Evolutionary conservation across 2,888 invertebrate species (phyloP), one percentile per base, ranked within the genome.

Genomic region (Hypolimnas misippus): DNA sequence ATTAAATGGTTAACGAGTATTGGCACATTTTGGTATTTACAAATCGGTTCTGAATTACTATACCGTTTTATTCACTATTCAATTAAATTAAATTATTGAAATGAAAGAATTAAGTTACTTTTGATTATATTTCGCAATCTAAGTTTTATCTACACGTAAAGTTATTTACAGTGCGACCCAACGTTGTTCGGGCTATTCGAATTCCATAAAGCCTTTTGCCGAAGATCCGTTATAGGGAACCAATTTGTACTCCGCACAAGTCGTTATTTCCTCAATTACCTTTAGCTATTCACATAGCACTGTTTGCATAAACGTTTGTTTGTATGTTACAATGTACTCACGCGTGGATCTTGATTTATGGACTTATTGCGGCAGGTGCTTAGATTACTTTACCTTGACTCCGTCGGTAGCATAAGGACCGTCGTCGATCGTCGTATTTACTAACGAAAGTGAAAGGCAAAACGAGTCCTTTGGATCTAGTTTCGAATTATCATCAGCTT

Each of bases 251-350:
- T 81, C 80, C 76, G 77, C 77, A 73, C 79, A 82, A 67, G 72
- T 72, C 70, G 71, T 73, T 83, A 82, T 81, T 83, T 77, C 84
- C 81, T 81, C 78, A 73, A 87, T 87, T 83, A 81, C 81, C 70
- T 62, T 69, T 72, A 79, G 74, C 75, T 79, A 79, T 84, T 82
- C 80, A 78, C 81, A 75, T 78, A 78, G 77, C 73, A 76, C 78
- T 72, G 77, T 79, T 76, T 69, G 79, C 82, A 82, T 84, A 86
- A 89, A 84, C 84, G 83, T 81, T 79, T 77, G 75, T 82, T 84
- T 82, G 79, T 83, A 76, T 81, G 77, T 78, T 74, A 72, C 76
- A 78, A 80, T 75, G 78, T 81, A 79, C 73, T 83, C 77, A 72
- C 76, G 73, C 75, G 76, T 70, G 65, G 72, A 72, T 79, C 72